Evolutionary conservation across 1,140 invertebrate species (phyloP).

Genomic region (Scaptodrosophila lebanonensis): DNA sequence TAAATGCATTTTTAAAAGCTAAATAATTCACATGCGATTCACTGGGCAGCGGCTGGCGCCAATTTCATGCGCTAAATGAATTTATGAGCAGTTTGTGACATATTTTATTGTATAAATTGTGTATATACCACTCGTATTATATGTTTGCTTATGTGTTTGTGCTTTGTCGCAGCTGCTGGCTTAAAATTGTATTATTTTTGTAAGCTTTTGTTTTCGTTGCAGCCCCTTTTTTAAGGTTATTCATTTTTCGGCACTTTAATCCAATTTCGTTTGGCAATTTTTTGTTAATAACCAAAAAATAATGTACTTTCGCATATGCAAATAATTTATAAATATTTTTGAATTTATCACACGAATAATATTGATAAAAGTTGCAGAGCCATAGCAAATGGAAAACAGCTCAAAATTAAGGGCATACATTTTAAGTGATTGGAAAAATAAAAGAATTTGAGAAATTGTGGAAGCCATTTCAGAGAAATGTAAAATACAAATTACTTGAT

Average conservation of each 20-base stretch:
- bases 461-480: no score
- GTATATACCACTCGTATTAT: conserved; percentile 6
- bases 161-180: conserved; percentile 9
- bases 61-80: conserved; percentile 49
- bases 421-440: conserved; percentile 25
- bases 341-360: conserved; percentile 7
- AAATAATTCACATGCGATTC: conserved; percentile 49
- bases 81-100: conserved; percentile 57
- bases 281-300: background rate
- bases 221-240: conserved; percentile 23
- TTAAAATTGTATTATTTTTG: conserved; percentile 9
- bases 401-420: conserved; percentile 24
- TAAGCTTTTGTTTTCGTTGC: conserved; percentile 3
- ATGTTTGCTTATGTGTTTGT: background rate
- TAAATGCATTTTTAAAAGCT: conserved; percentile 51
- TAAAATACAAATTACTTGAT: no score
- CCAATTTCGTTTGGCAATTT: conserved; percentile 13
- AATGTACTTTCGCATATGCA: no score
- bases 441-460: no score
- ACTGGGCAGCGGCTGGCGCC: conserved; percentile 22
- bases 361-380: conserved; percentile 4
- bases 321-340: no score
- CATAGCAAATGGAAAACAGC: conserved; percentile 22
- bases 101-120: conserved; percentile 26
- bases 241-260: conserved; percentile 19